phyloP scores from a whole-genome alignment of 2,888 invertebrate genomes.

The Aphelenchoides bicaudatus region DNA sequence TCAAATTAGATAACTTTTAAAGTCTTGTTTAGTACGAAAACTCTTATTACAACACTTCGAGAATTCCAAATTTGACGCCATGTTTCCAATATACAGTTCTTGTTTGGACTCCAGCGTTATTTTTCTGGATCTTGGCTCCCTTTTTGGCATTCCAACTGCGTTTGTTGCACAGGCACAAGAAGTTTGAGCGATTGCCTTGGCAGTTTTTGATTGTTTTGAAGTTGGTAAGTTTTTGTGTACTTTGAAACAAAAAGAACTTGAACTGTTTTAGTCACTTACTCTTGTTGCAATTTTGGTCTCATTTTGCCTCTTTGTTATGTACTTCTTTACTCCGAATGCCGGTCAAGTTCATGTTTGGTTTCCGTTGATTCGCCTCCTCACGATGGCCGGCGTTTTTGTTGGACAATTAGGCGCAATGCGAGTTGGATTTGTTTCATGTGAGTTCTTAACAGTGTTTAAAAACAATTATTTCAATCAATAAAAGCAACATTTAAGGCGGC shows the following conservation, averaged over 20 bases:
- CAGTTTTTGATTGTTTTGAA: slow-evolving; percentile 31
- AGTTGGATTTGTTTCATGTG: slow-evolving; percentile 82
- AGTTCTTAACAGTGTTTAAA: too few relatives aligned
- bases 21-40: slow-evolving; percentile 13
- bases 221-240: slow-evolving; percentile 35
- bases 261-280: slow-evolving; percentile 27
- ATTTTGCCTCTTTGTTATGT: slow-evolving; percentile 23
- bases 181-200: slow-evolving; percentile 34
- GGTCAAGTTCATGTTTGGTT: slow-evolving; percentile 37
- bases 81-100: slow-evolving; percentile 56
- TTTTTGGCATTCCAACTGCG: slow-evolving; percentile 33
- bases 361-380: slow-evolving; percentile 43
- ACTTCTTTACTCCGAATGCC: slow-evolving; percentile 24
- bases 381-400: slow-evolving; percentile 39
- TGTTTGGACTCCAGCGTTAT: slow-evolving; percentile 47
- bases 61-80: slow-evolving; percentile 45
- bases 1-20: slow-evolving; percentile 11
- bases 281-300: slow-evolving; percentile 23
- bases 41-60: slow-evolving; percentile 14
- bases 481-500: too few relatives aligned
- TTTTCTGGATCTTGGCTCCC: slow-evolving; percentile 43
- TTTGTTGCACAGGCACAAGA: slow-evolving; percentile 24
- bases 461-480: too few relatives aligned
- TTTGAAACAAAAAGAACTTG: too few relatives aligned
- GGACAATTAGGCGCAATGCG: slow-evolving; percentile 75